phyloP scores from a whole-genome alignment of 2,113 vertebrate species.

The Aepyceros melampus region DNA sequence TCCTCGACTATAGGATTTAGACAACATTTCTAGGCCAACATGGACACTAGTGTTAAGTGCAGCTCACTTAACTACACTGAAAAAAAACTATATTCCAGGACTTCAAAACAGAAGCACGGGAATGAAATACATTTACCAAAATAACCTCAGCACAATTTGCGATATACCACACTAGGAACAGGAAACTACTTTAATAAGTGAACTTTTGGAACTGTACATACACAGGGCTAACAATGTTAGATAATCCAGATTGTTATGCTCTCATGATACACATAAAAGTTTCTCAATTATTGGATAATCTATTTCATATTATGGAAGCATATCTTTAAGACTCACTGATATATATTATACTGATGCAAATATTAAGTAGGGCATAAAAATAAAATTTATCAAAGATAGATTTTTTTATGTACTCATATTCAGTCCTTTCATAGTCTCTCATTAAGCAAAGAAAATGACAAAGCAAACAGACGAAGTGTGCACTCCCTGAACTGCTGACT shows the following conservation, averaged over 20 bases:
- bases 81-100: slow-evolving; percentile 71
- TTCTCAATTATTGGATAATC: slow-evolving; percentile 79
- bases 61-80: slow-evolving; percentile 72
- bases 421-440: slow-evolving; percentile 71
- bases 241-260: slow-evolving; percentile 81
- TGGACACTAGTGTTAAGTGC: slow-evolving; percentile 84
- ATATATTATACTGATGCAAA: slow-evolving; percentile 81
- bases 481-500: slow-evolving; percentile 74
- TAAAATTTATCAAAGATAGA: slow-evolving; percentile 78
- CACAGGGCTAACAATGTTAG: slow-evolving; percentile 79
- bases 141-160: slow-evolving; percentile 75
- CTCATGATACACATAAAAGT: slow-evolving; percentile 77
- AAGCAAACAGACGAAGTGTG: slow-evolving; percentile 41
- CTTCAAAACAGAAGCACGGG: slow-evolving; percentile 75
- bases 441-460: slow-evolving; percentile 53
- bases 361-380: slow-evolving; percentile 83
- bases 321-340: slow-evolving; percentile 82
- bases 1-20: slow-evolving; percentile 75
- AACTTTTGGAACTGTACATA: slow-evolving; percentile 77
- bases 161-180: slow-evolving; percentile 79
- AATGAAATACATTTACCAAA: slow-evolving; percentile 71
- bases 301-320: slow-evolving; percentile 83
- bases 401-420: slow-evolving; percentile 62
- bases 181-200: slow-evolving; percentile 78
- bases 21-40: slow-evolving; percentile 70